These are phyloP conservation scores for Xestoiulus laeticollis DNA, from an alignment of 2,888 invertebrate species.

Conservation along the genomic window DNA sequence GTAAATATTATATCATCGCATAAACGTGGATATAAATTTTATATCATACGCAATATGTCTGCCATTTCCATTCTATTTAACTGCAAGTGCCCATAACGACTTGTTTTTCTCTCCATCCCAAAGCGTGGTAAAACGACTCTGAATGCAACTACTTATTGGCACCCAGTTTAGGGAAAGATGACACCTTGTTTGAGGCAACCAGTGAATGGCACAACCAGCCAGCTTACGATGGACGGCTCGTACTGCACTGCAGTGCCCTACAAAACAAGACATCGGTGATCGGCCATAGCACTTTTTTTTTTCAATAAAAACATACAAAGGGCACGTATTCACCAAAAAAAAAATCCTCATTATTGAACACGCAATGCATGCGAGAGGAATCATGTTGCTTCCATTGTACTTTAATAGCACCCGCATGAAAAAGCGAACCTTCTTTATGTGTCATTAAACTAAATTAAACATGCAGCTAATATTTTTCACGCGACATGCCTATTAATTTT, in stretches of 20 bases:
- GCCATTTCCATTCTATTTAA: constrained; percentile 4
- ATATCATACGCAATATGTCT: background rate
- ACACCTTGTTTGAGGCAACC: too few relatives aligned
- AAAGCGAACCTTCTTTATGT: background rate
- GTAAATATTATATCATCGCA: constrained; percentile 13
- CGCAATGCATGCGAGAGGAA: background rate
- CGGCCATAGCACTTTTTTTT: background rate
- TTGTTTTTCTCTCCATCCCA: background rate
- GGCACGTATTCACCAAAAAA: background rate
- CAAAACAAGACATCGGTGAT: background rate
- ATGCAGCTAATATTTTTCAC: background rate
- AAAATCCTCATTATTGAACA: background rate
- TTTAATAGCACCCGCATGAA: background rate
- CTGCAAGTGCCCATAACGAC: background rate
- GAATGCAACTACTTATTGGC: background rate
- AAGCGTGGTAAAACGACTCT: background rate
- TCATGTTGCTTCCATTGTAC: background rate
- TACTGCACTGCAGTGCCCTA: too few relatives aligned
- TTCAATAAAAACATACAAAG: background rate
- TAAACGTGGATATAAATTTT: constrained; percentile 23
- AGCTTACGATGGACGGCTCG: too few relatives aligned
- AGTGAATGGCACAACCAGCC: too few relatives aligned
- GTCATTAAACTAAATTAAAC: constrained; percentile 1
- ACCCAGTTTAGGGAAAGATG: too few relatives aligned
- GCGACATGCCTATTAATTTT: background rate